A percentile compares a stretch with the other conserved stretches of the same genome.
Evolutionary conservation across 2,888 invertebrate genomes (phyloP).

Genomic region (Amblyteles armatorius): DNA sequence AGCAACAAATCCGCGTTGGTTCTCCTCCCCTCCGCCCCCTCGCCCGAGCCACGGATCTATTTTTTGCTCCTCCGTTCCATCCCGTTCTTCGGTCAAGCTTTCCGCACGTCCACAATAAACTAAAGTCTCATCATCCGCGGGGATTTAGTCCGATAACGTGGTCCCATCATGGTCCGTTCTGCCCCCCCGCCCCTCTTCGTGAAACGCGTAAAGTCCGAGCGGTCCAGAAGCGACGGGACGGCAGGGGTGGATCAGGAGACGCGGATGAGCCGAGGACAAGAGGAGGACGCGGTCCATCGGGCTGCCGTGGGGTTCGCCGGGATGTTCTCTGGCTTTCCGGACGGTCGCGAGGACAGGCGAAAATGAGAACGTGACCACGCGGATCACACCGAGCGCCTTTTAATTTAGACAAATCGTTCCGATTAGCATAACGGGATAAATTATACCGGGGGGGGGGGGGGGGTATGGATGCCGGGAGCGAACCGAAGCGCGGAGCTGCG

Average conservation of each 20-base stretch:
- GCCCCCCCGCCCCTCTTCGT: conserved; percentile 16
- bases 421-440: conserved; percentile 85
- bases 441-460: conserved; percentile 79
- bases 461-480: conserved; percentile 57
- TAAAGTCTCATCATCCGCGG: conserved; percentile 84
- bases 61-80: conserved; percentile 36
- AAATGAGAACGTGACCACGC: conserved; percentile 73
- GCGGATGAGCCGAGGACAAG: neutral
- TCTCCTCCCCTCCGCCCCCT: conserved; percentile 32
- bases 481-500: conserved; percentile 26
- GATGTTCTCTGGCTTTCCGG: conserved; percentile 20
- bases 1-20: conserved; percentile 66
- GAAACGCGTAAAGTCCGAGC: conserved; percentile 61
- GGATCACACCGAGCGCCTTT: conserved; percentile 80
- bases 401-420: conserved; percentile 85
- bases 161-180: conserved; percentile 72
- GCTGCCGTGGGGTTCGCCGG: neutral
- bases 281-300: conserved; percentile 12
- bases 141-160: conserved; percentile 83
- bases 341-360: conserved; percentile 63
- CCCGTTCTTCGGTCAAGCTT: conserved; percentile 40
- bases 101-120: conserved; percentile 81
- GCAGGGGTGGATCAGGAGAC: conserved; percentile 48
- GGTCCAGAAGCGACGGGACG: conserved; percentile 44
- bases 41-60: conserved; percentile 27